Base-by-base conservation (phyloP, 2,113 vertebrate genomes). In the Caranx ignobilis region DNA sequence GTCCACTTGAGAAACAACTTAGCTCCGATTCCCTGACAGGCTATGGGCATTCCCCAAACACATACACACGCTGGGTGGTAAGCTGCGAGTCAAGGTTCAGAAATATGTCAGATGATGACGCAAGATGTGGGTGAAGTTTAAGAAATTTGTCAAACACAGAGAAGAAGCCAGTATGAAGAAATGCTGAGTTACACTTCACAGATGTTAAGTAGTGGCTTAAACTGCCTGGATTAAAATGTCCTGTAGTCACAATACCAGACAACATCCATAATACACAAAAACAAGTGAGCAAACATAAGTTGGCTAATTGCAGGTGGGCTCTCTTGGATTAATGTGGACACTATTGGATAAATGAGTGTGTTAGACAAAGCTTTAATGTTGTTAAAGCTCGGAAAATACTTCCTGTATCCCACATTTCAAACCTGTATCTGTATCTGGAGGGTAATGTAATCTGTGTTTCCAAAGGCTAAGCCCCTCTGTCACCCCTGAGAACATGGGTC, bases 401-500 rank as follows among this genome's bases (percentile, higher is more conserved):
- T 37, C 6, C 15, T 71, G 3, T 47, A 18, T 26, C 26, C 45
- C 71, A 69, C 3, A n/a, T 54, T 47, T 50, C 13, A 8, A 18
- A 61, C 21, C 74, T 67, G 52, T 56, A 61, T 34, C 13, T 32
- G 43, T 41, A 43, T 56, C 37, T 73, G 34, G 5, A 82, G 65
- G 19, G 35, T 48, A 45, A 79, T 47, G 5, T 1, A 75, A 69
- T 69, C 19, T 15, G 32, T 75, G 63, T 32, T 66, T 82, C 71
- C 61, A 32, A 74, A 61, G 45, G n/a, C 57, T 71, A 47, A 79
- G 48, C 2, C 19, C 83, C 79, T 73, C 60, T 72, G 66, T 82
- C 71, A 79, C 57, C 73, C 39, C 75, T 47, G 61, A 70, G 60
- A 86, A 88, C 81, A 71, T 18, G 34, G 60, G 37, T 41, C 34